Percentiles rank a stretch among this genome's conserved stretches.
Evolutionary conservation across 1,140 invertebrate genomes (phyloP).

Genomic region (Chlorops oryzae): DNA sequence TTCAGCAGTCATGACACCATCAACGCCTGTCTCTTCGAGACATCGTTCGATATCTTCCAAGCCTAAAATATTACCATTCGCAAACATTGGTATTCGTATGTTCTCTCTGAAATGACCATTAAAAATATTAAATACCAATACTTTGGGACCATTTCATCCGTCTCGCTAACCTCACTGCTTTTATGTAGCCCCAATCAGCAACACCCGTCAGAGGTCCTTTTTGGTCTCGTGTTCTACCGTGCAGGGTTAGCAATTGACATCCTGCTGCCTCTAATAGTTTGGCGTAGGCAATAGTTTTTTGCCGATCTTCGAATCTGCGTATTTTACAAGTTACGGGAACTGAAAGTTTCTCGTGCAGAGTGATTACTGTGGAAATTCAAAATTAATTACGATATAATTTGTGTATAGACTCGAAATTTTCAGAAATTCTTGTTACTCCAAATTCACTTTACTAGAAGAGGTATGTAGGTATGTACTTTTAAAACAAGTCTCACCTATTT

Average conservation of each 20-base stretch:
- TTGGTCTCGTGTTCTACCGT: conserved; percentile 92
- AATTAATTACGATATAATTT: conserved; percentile 11
- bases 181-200: conserved; percentile 91
- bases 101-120: conserved; percentile 71
- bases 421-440: too few relatives aligned
- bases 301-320: conserved; percentile 80
- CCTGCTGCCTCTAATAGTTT: conserved; percentile 91
- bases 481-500: conserved; percentile 63
- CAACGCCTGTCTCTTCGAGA: conserved; percentile 75
- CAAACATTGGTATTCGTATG: conserved; percentile 88
- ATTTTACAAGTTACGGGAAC: conserved; percentile 96
- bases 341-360: conserved; percentile 61
- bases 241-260: conserved; percentile 87
- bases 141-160: not conserved
- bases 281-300: conserved; percentile 87
- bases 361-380: conserved; percentile 55
- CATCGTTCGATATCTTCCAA: conserved; percentile 82
- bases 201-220: conserved; percentile 91
- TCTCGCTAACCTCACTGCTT: conserved; percentile 68
- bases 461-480: too few relatives aligned
- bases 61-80: conserved; percentile 97
- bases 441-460: too few relatives aligned
- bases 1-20: conserved; percentile 88
- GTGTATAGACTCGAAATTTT: too few relatives aligned
- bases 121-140: not conserved